These are phyloP conservation scores for Nestor notabilis DNA, from an alignment of 2,113 vertebrate genomes.

Conservation along the genomic window DNA sequence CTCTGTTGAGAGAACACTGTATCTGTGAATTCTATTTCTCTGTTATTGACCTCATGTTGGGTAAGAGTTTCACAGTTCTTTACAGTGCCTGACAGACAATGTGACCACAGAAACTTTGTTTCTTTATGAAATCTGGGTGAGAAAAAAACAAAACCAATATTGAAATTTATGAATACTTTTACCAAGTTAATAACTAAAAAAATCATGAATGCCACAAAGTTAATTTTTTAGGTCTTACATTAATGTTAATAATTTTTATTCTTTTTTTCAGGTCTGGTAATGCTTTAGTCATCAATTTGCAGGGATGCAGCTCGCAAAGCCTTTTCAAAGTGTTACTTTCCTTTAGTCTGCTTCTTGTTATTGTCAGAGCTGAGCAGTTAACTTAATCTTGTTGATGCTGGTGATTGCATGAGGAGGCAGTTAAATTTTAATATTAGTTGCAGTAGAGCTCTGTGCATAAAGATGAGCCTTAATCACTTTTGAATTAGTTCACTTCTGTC, in stretches of 20 bases:
- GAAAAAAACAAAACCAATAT: not conserved
- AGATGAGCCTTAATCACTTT: not conserved
- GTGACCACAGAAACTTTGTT: not conserved
- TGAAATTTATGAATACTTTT: not conserved
- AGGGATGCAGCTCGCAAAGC: not conserved
- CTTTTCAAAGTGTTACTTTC: not conserved
- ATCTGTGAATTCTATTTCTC: not conserved
- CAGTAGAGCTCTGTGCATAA: not conserved
- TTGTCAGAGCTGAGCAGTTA: not conserved
- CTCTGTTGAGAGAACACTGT: not conserved
- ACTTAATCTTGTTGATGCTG: not conserved
- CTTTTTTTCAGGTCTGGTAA: not conserved
- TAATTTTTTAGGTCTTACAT: not conserved
- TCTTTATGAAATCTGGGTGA: not conserved
- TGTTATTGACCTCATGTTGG: not conserved
- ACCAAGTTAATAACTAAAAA: not conserved
- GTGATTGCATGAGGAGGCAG: not conserved
- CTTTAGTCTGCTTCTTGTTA: not conserved
- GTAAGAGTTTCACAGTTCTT: not conserved
- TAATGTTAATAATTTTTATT: not conserved
- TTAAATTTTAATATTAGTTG: not conserved
- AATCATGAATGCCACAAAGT: not conserved
- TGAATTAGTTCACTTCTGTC: not conserved
- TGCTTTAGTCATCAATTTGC: not conserved
- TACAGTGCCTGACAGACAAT: not conserved